These are phyloP conservation scores for Ptychoptera contaminata DNA, from an alignment of 2,888 invertebrate species.

Conservation along the genomic window DNA sequence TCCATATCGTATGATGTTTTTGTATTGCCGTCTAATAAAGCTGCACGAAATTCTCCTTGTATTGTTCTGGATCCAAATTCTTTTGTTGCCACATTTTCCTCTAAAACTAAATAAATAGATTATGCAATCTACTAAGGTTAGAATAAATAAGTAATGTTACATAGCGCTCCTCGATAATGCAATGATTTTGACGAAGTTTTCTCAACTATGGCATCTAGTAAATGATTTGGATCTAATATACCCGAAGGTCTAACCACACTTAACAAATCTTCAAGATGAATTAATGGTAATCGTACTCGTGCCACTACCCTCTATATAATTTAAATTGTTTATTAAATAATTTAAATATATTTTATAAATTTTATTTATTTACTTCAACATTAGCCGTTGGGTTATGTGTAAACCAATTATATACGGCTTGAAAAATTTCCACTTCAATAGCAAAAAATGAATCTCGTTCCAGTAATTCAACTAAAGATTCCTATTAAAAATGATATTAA, in stretches of 20 bases:
- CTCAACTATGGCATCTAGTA: conserved; percentile 88
- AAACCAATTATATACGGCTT: conserved; percentile 77
- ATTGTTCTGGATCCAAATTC: conserved; percentile 73
- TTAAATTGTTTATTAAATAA: background rate
- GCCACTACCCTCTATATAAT: conserved; percentile 36
- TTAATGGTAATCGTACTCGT: conserved; percentile 67
- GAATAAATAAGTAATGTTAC: conserved; percentile 32
- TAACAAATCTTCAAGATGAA: conserved; percentile 74
- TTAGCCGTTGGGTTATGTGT: conserved; percentile 50
- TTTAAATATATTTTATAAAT: background rate
- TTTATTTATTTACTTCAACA: conserved; percentile 16
- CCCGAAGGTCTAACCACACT: conserved; percentile 76
- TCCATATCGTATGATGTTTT: conserved; percentile 76
- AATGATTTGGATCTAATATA: conserved; percentile 72
- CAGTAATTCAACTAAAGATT: conserved; percentile 65
- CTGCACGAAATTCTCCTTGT: conserved; percentile 76
- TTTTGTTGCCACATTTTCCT: conserved; percentile 81
- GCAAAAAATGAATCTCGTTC: conserved; percentile 92
- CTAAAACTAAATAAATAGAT: conserved; percentile 42
- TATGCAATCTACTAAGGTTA: conserved; percentile 1
- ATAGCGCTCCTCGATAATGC: conserved; percentile 66
- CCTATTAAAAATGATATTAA: conserved; percentile 29
- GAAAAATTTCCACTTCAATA: conserved; percentile 88
- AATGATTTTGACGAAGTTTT: conserved; percentile 68
- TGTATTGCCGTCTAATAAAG: conserved; percentile 78